Percentiles rank a stretch among this genome's conserved stretches.
These are phyloP conservation scores for Argya squamiceps DNA, from an alignment of 2,797 vertebrate genomes.

Conservation along the genomic window DNA sequence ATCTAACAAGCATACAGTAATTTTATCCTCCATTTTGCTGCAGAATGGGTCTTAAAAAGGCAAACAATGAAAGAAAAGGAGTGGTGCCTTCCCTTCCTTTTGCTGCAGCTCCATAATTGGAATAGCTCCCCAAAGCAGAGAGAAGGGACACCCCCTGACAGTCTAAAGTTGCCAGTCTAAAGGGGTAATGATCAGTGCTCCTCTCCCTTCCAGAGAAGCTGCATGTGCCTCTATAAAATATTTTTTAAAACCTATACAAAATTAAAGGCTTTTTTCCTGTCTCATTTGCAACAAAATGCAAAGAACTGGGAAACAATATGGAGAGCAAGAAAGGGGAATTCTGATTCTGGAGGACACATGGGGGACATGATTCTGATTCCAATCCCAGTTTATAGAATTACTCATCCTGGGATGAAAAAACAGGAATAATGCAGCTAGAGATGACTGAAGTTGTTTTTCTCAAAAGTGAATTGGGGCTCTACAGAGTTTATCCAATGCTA, in stretches of 20 bases:
- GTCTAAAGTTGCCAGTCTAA: accelerated
- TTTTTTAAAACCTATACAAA: neutral
- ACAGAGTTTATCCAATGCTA: neutral
- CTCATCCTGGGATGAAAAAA: neutral
- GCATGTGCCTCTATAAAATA: neutral
- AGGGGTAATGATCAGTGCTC: neutral
- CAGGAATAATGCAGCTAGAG: neutral
- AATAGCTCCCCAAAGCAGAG: neutral
- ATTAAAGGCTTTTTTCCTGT: neutral
- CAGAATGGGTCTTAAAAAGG: neutral
- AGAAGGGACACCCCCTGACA: neutral
- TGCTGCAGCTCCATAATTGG: neutral
- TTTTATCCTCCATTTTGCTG: neutral
- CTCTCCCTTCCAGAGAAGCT: neutral
- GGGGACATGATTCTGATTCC: neutral
- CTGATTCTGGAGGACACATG: neutral
- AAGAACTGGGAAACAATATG: neutral
- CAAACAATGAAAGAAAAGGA: neutral
- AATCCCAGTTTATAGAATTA: neutral
- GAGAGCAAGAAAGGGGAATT: neutral
- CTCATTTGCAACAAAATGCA: neutral
- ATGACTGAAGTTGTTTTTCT: neutral
- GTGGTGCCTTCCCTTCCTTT: neutral
- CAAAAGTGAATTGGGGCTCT: neutral
- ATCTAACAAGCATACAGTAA: neutral